Conservation (phyloP, 2,797 vertebrate genomes). For the Margarornis squamiger region DNA sequence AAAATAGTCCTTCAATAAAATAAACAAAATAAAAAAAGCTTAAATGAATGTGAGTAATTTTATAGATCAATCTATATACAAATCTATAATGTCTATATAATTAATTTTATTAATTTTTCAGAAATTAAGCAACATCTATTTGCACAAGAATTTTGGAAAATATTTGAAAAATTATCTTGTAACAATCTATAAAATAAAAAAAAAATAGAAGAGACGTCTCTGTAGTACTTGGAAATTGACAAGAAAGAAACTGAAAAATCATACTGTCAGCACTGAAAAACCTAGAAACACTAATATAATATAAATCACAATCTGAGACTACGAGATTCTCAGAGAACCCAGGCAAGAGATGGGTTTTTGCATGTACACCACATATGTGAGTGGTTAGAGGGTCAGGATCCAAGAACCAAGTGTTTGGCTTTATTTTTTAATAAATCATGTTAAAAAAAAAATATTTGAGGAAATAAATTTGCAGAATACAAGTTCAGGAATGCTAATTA, state of each 20-base stretch:
- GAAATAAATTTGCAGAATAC: conserved; percentile 41
- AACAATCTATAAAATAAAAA: neutral
- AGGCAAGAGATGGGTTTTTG: neutral
- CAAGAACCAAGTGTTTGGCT: conserved; percentile 28
- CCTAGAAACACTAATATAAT: neutral
- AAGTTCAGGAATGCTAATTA: conserved; percentile 30
- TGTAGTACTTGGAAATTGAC: neutral
- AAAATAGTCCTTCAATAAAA: neutral
- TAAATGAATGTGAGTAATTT: neutral
- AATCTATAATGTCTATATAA: neutral
- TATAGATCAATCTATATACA: neutral
- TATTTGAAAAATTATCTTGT: neutral
- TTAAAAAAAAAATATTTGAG: neutral
- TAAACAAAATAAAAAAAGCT: neutral
- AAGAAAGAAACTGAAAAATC: neutral
- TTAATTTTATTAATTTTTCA: neutral
- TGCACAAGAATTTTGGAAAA: neutral
- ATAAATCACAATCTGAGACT: neutral
- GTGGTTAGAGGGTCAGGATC: conserved; percentile 30
- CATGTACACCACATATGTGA: conserved; percentile 20
- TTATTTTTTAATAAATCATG: conserved; percentile 45
- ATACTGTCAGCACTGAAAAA: neutral
- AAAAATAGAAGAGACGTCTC: neutral
- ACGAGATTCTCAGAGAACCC: neutral
- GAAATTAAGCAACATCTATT: neutral